Evolutionary conservation across 2,888 invertebrate genomes (phyloP).

Genomic region (Stramonita haemastoma): DNA sequence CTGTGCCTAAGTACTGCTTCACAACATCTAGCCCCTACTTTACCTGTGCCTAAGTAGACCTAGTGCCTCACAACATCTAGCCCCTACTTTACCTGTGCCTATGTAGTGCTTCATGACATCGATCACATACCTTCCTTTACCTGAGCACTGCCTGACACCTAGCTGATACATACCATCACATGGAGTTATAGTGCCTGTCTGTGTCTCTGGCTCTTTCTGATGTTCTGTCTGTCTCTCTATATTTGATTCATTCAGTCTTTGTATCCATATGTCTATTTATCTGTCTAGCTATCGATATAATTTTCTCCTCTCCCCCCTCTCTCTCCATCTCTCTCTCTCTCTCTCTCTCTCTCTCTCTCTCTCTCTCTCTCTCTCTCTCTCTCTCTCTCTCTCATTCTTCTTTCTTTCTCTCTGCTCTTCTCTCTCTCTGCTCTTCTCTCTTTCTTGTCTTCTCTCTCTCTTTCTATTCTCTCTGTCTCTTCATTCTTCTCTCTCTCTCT

Average conservation of each 20-base stretch:
- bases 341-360: slow-evolving; percentile 20
- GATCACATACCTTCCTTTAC: background rate
- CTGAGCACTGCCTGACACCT: background rate
- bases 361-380: background rate
- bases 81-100: too few species aligned
- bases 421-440: background rate
- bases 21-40: too few species aligned
- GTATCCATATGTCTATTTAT: background rate
- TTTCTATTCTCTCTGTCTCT: background rate
- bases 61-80: too few species aligned
- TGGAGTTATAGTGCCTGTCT: background rate
- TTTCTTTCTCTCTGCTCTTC: background rate
- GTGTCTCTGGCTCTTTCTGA: background rate
- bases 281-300: too few species aligned
- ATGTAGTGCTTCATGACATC: too few species aligned
- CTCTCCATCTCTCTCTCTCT: slow-evolving; percentile 30
- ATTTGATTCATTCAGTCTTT: background rate
- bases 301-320: slow-evolving; percentile 6
- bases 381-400: background rate
- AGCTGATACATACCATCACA: background rate
- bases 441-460: background rate
- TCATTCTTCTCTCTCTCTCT: background rate
- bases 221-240: slow-evolving; percentile 11
- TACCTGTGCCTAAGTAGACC: too few species aligned
- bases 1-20: too few species aligned